Conservation (phyloP, 1,140 invertebrate species). For the Zaprionus lachaisei region DNA sequence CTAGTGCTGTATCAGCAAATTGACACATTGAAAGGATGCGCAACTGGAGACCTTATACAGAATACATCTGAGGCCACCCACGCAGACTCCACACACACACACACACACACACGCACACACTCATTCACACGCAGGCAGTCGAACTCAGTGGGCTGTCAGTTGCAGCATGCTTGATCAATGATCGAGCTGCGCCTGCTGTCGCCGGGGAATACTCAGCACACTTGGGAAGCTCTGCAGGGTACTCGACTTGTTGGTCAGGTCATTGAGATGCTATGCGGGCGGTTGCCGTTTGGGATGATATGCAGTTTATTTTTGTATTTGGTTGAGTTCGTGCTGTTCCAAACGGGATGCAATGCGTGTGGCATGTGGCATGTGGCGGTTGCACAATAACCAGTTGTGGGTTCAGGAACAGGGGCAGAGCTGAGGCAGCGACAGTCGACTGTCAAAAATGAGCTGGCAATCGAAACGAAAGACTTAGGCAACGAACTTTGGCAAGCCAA, state of each 20-base stretch:
- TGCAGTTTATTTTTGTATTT: neutral
- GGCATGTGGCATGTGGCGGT: constrained; percentile 22
- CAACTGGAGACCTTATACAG: constrained; percentile 4
- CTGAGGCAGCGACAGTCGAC: neutral
- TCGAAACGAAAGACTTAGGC: constrained; percentile 45
- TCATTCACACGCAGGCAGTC: neutral
- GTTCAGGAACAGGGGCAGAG: neutral
- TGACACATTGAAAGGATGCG: constrained; percentile 28
- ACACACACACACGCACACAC: neutral
- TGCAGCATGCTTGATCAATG: constrained; percentile 19
- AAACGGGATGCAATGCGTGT: constrained; percentile 30
- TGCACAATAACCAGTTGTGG: constrained; percentile 35
- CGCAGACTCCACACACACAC: neutral
- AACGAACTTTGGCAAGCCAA: constrained; percentile 41
- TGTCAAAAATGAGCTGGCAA: constrained; percentile 26
- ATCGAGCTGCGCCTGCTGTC: constrained; percentile 5
- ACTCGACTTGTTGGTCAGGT: constrained; percentile 22
- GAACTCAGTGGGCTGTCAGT: neutral
- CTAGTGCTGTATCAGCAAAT: constrained; percentile 3
- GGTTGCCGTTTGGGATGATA: constrained; percentile 9
- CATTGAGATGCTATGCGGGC: constrained; percentile 13
- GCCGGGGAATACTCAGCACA: constrained; percentile 3
- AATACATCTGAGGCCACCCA: constrained; percentile 1
- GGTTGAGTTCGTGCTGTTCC: neutral
- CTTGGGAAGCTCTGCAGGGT: neutral